Percentiles rank a stretch among this genome's conserved stretches.
Conservation (phyloP, 35 echinoderm and acorn worm genomes). For the Diadema setosum region DNA sequence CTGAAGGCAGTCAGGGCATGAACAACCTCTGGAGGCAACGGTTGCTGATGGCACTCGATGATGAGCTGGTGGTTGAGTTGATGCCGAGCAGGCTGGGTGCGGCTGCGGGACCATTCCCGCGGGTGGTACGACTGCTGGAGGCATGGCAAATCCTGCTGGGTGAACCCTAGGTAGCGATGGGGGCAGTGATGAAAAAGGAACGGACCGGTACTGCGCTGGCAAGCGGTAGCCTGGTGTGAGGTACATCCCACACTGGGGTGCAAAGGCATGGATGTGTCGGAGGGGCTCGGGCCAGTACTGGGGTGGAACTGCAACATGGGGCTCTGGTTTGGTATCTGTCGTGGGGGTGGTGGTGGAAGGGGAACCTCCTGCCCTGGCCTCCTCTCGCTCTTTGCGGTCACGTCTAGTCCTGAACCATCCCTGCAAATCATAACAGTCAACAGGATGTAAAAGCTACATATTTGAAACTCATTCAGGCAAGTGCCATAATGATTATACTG, state of each 20-base stretch:
- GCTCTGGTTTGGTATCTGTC: neutral
- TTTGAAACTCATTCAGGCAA: too few relatives aligned
- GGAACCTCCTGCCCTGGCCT: neutral
- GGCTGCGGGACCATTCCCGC: neutral
- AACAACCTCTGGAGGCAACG: neutral
- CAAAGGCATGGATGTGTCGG: neutral
- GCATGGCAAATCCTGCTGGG: neutral
- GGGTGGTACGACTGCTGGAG: neutral
- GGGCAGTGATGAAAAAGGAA: neutral
- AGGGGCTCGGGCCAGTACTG: constrained; percentile 17
- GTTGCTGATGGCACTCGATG: neutral
- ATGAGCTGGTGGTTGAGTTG: neutral
- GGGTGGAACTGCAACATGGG: neutral
- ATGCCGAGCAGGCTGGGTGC: neutral
- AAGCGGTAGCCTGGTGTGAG: neutral
- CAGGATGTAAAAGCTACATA: neutral
- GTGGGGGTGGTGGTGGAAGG: neutral
- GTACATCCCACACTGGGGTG: neutral
- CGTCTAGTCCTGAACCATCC: neutral
- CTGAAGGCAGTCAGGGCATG: too few relatives aligned
- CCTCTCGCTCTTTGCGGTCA: neutral
- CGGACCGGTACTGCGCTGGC: neutral
- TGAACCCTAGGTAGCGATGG: neutral
- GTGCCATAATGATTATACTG: too few relatives aligned
- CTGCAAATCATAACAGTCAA: neutral